phyloP scores from a whole-genome alignment of 2,797 vertebrate species.

The Fistularia tabacaria region DNA sequence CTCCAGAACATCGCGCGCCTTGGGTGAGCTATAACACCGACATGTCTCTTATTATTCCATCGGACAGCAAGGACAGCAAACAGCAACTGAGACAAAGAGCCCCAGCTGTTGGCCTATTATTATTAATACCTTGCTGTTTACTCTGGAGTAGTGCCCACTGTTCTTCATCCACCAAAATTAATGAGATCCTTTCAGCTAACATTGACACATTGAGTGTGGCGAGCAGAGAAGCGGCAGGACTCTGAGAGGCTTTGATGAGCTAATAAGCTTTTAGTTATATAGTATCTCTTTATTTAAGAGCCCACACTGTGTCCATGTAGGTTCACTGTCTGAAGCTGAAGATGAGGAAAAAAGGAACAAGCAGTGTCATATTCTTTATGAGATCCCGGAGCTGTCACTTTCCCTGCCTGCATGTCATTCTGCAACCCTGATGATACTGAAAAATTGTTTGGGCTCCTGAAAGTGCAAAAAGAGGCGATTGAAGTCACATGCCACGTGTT shows the following conservation, averaged over 20 bases:
- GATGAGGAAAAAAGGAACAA: too few species aligned
- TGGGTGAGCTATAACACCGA: too few species aligned
- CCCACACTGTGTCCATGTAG: constrained; percentile 8
- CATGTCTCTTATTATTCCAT: too few species aligned
- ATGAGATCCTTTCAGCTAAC: constrained; percentile 67
- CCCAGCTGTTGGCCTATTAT: constrained; percentile 38
- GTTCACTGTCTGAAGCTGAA: constrained; percentile 10
- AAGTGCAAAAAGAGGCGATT: too few species aligned
- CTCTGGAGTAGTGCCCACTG: constrained; percentile 48
- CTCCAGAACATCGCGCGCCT: too few species aligned
- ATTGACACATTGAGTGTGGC: constrained; percentile 51
- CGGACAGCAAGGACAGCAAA: constrained; percentile 11
- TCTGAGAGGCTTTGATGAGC: constrained; percentile 45
- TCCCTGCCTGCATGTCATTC: too few species aligned
- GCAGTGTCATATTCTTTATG: too few species aligned
- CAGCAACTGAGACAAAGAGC: constrained; percentile 35
- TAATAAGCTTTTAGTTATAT: constrained; percentile 54
- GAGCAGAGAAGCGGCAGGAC: constrained; percentile 4
- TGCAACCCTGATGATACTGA: too few species aligned
- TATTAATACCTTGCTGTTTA: constrained; percentile 58
- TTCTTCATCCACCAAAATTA: constrained; percentile 62
- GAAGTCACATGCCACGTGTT: too few species aligned
- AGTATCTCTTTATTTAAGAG: constrained; percentile 37
- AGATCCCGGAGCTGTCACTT: too few species aligned
- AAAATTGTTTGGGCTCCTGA: too few species aligned